These are phyloP conservation scores for Acanthosepion pharaonis DNA, from an alignment of 2,888 invertebrate genomes.

Conservation along the genomic window DNA sequence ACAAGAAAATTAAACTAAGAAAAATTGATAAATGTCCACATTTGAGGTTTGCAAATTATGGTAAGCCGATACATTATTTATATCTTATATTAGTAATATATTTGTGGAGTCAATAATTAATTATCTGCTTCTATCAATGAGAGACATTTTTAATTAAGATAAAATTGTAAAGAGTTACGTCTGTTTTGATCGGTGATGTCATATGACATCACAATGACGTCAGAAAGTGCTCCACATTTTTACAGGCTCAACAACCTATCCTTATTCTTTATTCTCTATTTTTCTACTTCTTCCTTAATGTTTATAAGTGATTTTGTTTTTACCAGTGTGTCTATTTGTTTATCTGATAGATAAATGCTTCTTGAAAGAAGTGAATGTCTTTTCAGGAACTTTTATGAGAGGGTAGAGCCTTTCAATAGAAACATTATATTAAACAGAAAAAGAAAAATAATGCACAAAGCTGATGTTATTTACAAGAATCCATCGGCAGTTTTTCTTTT, in stretches of 20 bases:
- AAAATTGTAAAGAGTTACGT: background rate
- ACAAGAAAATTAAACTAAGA: too few species aligned
- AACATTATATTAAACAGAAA: background rate
- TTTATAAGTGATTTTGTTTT: conserved; percentile 16
- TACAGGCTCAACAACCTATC: background rate
- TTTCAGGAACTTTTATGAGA: background rate
- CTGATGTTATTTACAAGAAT: background rate
- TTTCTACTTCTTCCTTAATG: background rate
- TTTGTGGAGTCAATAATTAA: too few species aligned
- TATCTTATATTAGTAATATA: too few species aligned
- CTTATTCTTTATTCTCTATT: background rate
- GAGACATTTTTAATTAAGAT: background rate
- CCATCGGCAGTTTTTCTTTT: background rate
- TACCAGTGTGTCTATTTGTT: background rate
- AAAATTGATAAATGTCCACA: too few species aligned
- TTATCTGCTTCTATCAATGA: background rate
- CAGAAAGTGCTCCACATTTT: background rate
- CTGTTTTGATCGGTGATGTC: background rate
- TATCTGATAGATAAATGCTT: background rate
- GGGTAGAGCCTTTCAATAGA: background rate
- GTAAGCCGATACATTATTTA: too few species aligned
- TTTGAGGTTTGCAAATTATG: too few species aligned
- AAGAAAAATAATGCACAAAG: background rate
- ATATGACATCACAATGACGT: conserved; percentile 17
- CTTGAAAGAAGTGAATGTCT: background rate